Conservation (phyloP, 92 coral and sea anemone species). For the Bergia sp. region DNA sequence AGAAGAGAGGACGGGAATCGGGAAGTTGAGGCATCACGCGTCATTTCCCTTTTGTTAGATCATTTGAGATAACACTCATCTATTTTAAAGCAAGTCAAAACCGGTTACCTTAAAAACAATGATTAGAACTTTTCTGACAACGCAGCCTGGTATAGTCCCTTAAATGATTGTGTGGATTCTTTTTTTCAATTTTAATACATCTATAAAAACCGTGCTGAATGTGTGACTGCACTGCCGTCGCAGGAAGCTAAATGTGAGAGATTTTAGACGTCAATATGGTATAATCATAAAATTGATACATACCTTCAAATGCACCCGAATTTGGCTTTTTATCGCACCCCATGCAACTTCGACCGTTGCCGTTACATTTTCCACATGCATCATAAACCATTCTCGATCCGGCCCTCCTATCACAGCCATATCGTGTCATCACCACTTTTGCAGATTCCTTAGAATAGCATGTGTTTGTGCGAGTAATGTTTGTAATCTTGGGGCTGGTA, state of each 20-base stretch:
- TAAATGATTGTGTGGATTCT: too few relatives aligned
- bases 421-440: slow-evolving; percentile 24
- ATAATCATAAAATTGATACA: background rate
- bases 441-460: slow-evolving; percentile 17
- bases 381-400: slow-evolving; percentile 25
- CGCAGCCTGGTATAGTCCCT: too few relatives aligned
- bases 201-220: too few relatives aligned
- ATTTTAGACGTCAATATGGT: background rate
- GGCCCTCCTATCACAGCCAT: slow-evolving; percentile 12
- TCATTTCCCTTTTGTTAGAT: too few relatives aligned
- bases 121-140: too few relatives aligned
- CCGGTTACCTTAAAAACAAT: too few relatives aligned
- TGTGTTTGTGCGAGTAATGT: background rate
- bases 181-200: too few relatives aligned
- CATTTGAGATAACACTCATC: too few relatives aligned
- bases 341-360: background rate
- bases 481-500: background rate
- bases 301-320: slow-evolving; percentile 34
- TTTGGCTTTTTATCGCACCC: slow-evolving; percentile 27
- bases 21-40: too few relatives aligned
- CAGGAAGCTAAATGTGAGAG: background rate
- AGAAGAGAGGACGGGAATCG: too few relatives aligned
- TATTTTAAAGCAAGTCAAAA: too few relatives aligned
- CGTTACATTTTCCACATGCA: slow-evolving; percentile 6
- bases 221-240: too few relatives aligned